phyloP scores from a whole-genome alignment of 2,113 vertebrate species.

The Heptranchias perlo region DNA sequence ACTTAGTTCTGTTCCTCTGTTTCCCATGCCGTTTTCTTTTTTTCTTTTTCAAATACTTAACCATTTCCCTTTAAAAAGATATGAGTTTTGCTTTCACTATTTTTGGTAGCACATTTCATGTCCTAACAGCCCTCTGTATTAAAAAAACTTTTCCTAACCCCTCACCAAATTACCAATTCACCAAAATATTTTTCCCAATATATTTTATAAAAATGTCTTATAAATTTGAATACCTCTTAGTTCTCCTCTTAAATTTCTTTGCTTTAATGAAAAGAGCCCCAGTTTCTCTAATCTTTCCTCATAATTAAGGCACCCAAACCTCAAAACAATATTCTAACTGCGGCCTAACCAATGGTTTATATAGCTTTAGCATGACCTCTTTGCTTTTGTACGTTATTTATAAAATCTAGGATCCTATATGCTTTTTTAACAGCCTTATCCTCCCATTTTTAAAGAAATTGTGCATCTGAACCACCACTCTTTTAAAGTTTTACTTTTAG shows the following conservation, averaged over 20 bases:
- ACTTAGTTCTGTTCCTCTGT: background rate
- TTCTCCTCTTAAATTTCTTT: background rate
- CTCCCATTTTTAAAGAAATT: background rate
- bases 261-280: background rate
- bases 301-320: background rate
- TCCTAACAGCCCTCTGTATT: too few species aligned
- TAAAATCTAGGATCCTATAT: background rate
- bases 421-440: background rate
- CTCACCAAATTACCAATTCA: too few species aligned
- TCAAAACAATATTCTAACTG: background rate
- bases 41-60: background rate
- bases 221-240: background rate
- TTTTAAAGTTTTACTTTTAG: background rate
- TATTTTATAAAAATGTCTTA: too few species aligned
- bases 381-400: background rate
- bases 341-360: too few species aligned
- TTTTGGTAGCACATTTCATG: too few species aligned
- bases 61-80: background rate
- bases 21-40: background rate
- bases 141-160: too few species aligned
- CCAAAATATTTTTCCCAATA: too few species aligned
- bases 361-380: too few species aligned
- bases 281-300: background rate
- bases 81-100: background rate
- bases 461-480: background rate